These are phyloP conservation scores for Pyrocephalus nanus DNA, from an alignment of 2,797 vertebrate species.

Conservation along the genomic window DNA sequence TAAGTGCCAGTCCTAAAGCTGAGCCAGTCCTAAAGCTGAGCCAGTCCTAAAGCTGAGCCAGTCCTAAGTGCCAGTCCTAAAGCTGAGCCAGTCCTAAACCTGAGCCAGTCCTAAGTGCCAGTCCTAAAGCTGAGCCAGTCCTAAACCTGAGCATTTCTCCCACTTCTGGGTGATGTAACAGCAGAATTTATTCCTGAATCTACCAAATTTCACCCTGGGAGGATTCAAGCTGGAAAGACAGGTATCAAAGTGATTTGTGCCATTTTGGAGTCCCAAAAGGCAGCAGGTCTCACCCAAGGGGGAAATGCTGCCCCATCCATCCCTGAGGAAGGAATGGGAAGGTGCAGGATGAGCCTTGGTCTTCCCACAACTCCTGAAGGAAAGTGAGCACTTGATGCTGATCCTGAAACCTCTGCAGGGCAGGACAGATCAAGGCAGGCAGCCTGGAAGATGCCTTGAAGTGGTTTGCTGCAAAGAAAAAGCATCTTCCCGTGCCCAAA, in stretches of 20 bases:
- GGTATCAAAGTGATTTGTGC: not conserved
- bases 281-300: fast-evolving
- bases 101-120: too few species aligned
- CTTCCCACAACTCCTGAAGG: not conserved
- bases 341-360: fast-evolving
- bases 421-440: not conserved
- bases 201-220: not conserved
- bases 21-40: too few species aligned
- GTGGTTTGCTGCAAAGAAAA: not conserved
- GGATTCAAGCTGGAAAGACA: not conserved
- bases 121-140: too few species aligned
- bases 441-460: not conserved
- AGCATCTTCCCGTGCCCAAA: not conserved
- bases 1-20: too few species aligned
- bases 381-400: not conserved
- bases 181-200: not conserved
- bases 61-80: too few species aligned
- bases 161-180: too few species aligned
- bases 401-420: not conserved
- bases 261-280: not conserved
- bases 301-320: not conserved
- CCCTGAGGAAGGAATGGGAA: fast-evolving
- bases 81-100: too few species aligned
- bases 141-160: not conserved
- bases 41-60: too few species aligned